Evolutionary conservation across 2,888 invertebrate species (phyloP), one percentile per base, ranked within the genome.

Genomic region (Aphidius colemani): DNA sequence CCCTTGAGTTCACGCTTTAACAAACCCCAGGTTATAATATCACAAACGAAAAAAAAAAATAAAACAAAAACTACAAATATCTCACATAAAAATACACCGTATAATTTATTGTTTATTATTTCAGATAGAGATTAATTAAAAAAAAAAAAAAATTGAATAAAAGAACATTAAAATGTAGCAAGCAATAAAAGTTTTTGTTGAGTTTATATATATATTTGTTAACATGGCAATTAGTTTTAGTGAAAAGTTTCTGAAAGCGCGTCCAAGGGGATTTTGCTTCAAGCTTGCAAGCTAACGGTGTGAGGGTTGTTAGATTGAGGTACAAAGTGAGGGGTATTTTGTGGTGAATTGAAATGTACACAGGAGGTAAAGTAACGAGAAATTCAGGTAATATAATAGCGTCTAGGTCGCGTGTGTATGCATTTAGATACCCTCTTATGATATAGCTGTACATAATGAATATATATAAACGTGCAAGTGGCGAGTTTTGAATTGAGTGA

Each of bases 1-100:
- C 64, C 65, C 30, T 63, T 59, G 67, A 69, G 69, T 69, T 70
- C 61, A 67, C 67, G 61, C 65, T 61, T 30, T 30, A 65, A 8
- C 46, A 9, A 45, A 45, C 46, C 53, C 18, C 53, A 9, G 8
- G 57, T 57, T 46, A 57, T 46, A 30, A 53, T 43, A 11, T 43
- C 7, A 18, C 10, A 51, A 44, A 11, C 11, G n/a, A 39, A 30
- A 57, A 57, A 11, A 30, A 45, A 11, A 39, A 11, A 7, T n/a
- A 41, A 6, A 40, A 41, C 30, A 45, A 39, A 6, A 9, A 30
- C n/a, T 46, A 57, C 39, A 57, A 44, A 46, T 4, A 7, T 57
- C 46, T 30, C 30, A 30, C 5, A 57, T 57, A 30, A 57, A 57
- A 46, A 57, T n/a, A 57, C 8, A 43, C 10, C 11, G 6, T 48